phyloP scores from a whole-genome alignment of 2,797 vertebrate genomes.

The Mastacembelus armatus region DNA sequence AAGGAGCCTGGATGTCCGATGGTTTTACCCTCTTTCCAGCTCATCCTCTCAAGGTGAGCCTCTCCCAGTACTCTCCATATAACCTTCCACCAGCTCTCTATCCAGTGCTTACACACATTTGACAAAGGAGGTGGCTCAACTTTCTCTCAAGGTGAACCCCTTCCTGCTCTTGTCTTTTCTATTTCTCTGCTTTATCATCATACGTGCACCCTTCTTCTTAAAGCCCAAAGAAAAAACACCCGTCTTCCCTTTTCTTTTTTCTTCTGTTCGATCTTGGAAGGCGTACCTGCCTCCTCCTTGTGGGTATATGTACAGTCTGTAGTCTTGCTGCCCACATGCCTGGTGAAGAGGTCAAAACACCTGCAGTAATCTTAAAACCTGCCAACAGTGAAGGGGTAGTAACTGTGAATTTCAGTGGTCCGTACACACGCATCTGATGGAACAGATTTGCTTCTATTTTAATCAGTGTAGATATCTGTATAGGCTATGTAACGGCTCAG shows the following conservation, averaged over 20 bases:
- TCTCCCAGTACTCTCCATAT: constrained; percentile 43
- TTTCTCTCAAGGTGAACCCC: constrained; percentile 50
- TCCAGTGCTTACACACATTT: constrained; percentile 39
- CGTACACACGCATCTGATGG: no score
- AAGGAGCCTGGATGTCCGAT: constrained; percentile 48
- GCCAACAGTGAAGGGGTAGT: constrained; percentile 49
- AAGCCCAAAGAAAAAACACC: constrained; percentile 28
- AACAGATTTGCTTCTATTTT: no score
- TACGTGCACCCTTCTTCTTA: background rate
- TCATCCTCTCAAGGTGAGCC: constrained; percentile 60
- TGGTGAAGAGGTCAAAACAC: constrained; percentile 67
- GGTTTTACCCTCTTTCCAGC: constrained; percentile 35
- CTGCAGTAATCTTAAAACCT: constrained; percentile 55
- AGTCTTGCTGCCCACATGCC: constrained; percentile 57
- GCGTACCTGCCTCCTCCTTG: constrained; percentile 40
- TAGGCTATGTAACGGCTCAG: no score
- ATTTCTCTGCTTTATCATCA: constrained; percentile 21
- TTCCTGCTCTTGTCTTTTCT: constrained; percentile 30
- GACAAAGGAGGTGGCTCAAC: constrained; percentile 45
- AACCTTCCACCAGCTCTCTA: constrained; percentile 39
- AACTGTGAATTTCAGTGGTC: no score
- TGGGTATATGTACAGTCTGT: constrained; percentile 33
- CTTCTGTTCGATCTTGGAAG: constrained; percentile 58
- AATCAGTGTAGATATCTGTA: no score
- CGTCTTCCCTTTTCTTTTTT: constrained; percentile 11